Base-by-base conservation (phyloP, 2,888 invertebrate species). In the Orthosia gracilis region DNA sequence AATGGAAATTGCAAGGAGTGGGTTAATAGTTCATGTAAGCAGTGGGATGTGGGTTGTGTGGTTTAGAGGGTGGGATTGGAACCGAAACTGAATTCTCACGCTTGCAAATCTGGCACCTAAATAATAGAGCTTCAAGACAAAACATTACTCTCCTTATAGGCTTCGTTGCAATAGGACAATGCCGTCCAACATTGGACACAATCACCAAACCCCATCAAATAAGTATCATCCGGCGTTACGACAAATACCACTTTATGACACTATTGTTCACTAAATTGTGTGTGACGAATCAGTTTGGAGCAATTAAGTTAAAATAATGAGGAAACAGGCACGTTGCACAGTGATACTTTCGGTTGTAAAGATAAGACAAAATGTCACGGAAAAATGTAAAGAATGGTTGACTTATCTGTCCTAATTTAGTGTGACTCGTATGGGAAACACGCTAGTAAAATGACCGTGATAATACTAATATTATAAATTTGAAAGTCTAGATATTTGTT, bases 261-360 rank as follows among this genome's bases (percentile, higher is more conserved):
- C 84, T 75, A 83, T 83, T 85, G 85, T 83, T 71, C 76, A 67
- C 68, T 80, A 69, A 80, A 81, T 50, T 78, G 78, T 63, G 57
- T 69, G 69, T 82, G 77, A 83, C 73, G 69, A 82, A 75, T 78
- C 80, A 74, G 69, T 83, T 69, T 55, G 65, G 9, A 68, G 55
- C 71, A 83, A 82, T 81, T 83, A 81, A 62, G 70, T 70, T 61
- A 57, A 83, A 70, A 71, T 83, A 71, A 65, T 17, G 21, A 74
- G 31, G 26, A 45, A 55, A 21, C 26, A 9, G 21, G 47, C 54
- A n/a, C 52, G 13, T n/a, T 45, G 54, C 59, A 54, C 58, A 57
- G 40, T 64, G 31, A 3, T 23, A 23, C 21, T 5, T 5, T 1
- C 17, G 4, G 47, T 64, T 45, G 55, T 67, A 55, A 58, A 79